Base-by-base conservation (phyloP, 2,797 vertebrate genomes). In the Galago senegalensis region DNA sequence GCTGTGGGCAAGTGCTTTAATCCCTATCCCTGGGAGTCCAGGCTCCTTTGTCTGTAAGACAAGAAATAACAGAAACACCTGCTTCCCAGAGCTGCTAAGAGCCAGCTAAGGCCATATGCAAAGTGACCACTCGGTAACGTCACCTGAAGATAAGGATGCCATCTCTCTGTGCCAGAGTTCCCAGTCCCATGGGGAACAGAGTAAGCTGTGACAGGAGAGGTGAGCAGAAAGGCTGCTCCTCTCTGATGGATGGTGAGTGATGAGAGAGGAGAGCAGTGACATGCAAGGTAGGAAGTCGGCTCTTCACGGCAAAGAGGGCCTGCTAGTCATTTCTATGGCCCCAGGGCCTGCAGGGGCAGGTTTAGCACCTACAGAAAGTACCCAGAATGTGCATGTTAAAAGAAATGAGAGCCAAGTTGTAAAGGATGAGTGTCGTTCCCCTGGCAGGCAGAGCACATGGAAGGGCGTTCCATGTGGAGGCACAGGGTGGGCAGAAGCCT, bases 361-460 rank as follows among this genome's bases (percentile, higher is more conserved):
- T 18, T 82, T 60, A 87, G 17, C 37, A 67, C 31, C 27, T 0
- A 60, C 14, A 58, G 31, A 86, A 91, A 69, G 53, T 6, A 20
- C 46, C 43, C 10, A 0, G n/a, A 53, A 77, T 83, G 65, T 31
- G 25, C n/a, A 6, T 58, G 11, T 34, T 46, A 46, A 34, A 81
- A 89, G 89, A 93, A 56, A 29, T 12, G 12, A 70, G 65, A 67
- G 46, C 20, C 79, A 70, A 43, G 61, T 72, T 37, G 83, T 80
- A 65, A 69, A 89, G 67, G 46, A 82, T 46, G 21, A n/a, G 43
- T 12, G 25, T 20, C 56, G 49, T 46, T 73, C 16, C 34, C 18
- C 31, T 58, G 53, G 69, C 2, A 56, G 46, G 65, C n/a, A 46
- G 1, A 6, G 63, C 17, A 70, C 23, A 31, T 2, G 12, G 49